Conservation (phyloP, 2,888 invertebrate genomes). For the Meganola albula region DNA sequence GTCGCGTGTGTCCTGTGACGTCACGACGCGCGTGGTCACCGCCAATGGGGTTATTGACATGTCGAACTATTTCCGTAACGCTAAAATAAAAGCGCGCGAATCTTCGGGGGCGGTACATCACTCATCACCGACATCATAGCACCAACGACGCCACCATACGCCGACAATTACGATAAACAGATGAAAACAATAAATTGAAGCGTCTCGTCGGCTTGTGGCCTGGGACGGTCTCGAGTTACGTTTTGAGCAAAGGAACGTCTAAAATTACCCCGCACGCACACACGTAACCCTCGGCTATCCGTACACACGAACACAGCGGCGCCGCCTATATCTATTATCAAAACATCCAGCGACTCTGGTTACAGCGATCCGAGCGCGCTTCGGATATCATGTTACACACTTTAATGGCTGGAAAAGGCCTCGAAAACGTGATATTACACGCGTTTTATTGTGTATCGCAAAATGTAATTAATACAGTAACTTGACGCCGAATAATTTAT, state of each 20-base stretch:
- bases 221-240: constrained; percentile 74
- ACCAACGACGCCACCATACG: constrained; percentile 34
- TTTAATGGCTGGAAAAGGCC: constrained; percentile 79
- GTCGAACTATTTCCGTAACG: constrained; percentile 72
- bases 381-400: constrained; percentile 75
- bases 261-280: constrained; percentile 75
- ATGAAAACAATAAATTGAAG: constrained; percentile 74
- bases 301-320: constrained; percentile 58
- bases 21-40: constrained; percentile 63
- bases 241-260: constrained; percentile 78
- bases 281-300: constrained; percentile 40
- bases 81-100: constrained; percentile 70
- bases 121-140: constrained; percentile 24
- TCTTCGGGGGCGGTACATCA: constrained; percentile 45
- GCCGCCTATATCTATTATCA: constrained; percentile 75
- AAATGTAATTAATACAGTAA: constrained; percentile 76
- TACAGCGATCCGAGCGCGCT: constrained; percentile 77
- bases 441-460: constrained; percentile 74
- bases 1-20: constrained; percentile 62
- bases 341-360: constrained; percentile 75
- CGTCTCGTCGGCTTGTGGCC: constrained; percentile 74
- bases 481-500: constrained; percentile 68
- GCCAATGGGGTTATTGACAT: constrained; percentile 73
- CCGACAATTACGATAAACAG: constrained; percentile 59
- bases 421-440: constrained; percentile 77